phyloP scores from a whole-genome alignment of 2,113 vertebrate species.

The Thamnophis sirtalis region DNA sequence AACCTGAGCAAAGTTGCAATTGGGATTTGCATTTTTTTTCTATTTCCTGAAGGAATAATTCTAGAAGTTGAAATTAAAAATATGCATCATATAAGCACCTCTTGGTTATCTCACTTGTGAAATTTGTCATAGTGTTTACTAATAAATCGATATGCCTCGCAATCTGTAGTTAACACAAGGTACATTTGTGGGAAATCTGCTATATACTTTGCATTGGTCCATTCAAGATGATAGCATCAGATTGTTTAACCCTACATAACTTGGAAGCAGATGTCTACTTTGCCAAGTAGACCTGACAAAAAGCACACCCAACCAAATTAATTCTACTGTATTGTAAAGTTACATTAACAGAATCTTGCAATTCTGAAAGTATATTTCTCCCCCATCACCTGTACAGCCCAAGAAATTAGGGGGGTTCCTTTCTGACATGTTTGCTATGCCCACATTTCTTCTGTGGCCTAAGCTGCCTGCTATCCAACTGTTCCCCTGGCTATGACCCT shows the following conservation, averaged over 20 bases:
- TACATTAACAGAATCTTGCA: too few species aligned
- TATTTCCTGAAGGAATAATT: not conserved
- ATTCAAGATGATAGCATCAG: not conserved
- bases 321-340: not conserved
- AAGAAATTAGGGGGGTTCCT: too few species aligned
- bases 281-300: not conserved
- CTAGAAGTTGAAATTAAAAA: not conserved
- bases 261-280: not conserved
- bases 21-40: not conserved
- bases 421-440: too few species aligned
- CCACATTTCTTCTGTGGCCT: not conserved
- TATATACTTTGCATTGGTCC: not conserved
- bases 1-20: not conserved
- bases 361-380: too few species aligned
- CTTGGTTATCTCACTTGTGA: not conserved
- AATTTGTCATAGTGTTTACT: not conserved
- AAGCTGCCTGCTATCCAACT: not conserved
- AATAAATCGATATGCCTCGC: not conserved
- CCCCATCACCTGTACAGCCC: too few species aligned
- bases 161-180: not conserved
- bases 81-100: not conserved
- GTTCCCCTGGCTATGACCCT: not conserved
- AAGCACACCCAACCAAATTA: not conserved
- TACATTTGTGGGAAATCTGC: not conserved
- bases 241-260: not conserved